Evolutionary conservation across 2,888 invertebrate species (phyloP).

Genomic region (Capitulum mitella): DNA sequence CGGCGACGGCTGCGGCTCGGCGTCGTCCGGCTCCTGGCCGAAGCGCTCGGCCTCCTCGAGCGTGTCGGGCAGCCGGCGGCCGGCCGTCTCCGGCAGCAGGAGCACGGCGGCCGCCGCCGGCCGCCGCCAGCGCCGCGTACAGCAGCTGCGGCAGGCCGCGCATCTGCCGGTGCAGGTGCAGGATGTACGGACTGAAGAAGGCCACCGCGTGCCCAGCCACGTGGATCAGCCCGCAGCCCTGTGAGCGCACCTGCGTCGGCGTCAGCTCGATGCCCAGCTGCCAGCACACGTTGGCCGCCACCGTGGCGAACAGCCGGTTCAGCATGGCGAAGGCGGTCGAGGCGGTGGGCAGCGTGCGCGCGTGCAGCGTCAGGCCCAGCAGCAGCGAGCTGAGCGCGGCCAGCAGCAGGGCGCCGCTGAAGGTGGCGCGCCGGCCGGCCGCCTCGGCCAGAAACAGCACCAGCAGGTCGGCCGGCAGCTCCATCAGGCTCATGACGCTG

Average conservation of each 20-base stretch:
- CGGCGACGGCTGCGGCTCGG: background rate
- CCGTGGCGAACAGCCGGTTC: conserved; percentile 31
- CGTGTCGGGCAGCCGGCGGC: conserved; percentile 33
- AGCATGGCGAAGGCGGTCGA: conserved; percentile 28
- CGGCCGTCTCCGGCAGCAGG: conserved; percentile 33
- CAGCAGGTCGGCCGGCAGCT: conserved; percentile 32
- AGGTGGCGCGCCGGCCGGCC: conserved; percentile 31
- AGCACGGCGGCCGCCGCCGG: conserved; percentile 27
- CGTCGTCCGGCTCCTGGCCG: background rate
- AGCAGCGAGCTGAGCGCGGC: background rate
- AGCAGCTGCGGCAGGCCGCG: conserved; percentile 30
- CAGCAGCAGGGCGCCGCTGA: background rate
- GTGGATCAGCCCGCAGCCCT: background rate
- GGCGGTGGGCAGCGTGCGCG: background rate
- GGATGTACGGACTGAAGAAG: conserved; percentile 26
- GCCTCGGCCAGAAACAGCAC: conserved; percentile 29
- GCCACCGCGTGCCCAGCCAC: conserved; percentile 30
- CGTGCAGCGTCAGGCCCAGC: background rate
- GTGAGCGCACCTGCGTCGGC: conserved; percentile 27
- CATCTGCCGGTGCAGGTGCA: conserved; percentile 21
- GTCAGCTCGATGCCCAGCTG: conserved; percentile 32
- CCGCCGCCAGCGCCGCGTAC: conserved; percentile 28
- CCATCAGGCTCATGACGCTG: conserved; percentile 30
- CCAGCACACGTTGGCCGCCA: conserved; percentile 31
- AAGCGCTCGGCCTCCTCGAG: conserved; percentile 33